Base-by-base conservation (phyloP, 92 coral and sea anemone genomes). In the Porites lobata region DNA sequence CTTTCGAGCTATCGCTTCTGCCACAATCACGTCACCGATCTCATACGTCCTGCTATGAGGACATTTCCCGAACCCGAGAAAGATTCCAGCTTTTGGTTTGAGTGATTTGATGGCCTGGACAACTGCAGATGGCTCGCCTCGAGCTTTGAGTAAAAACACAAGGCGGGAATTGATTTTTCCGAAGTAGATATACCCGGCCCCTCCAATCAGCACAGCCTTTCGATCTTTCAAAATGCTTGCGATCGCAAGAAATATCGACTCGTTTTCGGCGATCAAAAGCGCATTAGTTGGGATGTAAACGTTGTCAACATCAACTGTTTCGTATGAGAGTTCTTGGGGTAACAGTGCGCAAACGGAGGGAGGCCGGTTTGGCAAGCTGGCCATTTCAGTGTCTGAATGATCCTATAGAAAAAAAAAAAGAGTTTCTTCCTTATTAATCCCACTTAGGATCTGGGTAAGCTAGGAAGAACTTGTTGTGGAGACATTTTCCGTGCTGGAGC, bases 211-310 rank as follows among this genome's bases (percentile, higher is more conserved):
- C 38, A 85, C 77, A 6, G 68, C 69, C 53, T 77, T 85, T 22
- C 77, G 77, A 38, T 79, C 85, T 54, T 79, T 58, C 61, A 87
- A 79, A 22, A n/a, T 72, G 32, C 56, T 72, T 4, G 90, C 82
- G 54, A 78, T 59, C 13, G 85, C 86, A 26, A 87, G 63, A 24
- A 87, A 87, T 50, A 78, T 57, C 32, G 9, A 38, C 72, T 87
- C 90, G 79, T 87, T 71, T 68, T 87, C 90, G 12, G 90, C 73
- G 21, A 87, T 54, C 29, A 87, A 71, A 61, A 87, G 14, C 6
- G 90, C 90, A 57, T 78, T 79, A 6, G 78, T 74, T 14, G 90
- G 90, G 50, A 79, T 70, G 70, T 53, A 68, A 43, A 77, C 56
- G 58, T 85, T 77, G 69, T 20, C 84, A 13, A 77, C 18, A 11